phyloP scores from a whole-genome alignment of 1,140 invertebrate species.

The Dendrolimus kikuchii region DNA sequence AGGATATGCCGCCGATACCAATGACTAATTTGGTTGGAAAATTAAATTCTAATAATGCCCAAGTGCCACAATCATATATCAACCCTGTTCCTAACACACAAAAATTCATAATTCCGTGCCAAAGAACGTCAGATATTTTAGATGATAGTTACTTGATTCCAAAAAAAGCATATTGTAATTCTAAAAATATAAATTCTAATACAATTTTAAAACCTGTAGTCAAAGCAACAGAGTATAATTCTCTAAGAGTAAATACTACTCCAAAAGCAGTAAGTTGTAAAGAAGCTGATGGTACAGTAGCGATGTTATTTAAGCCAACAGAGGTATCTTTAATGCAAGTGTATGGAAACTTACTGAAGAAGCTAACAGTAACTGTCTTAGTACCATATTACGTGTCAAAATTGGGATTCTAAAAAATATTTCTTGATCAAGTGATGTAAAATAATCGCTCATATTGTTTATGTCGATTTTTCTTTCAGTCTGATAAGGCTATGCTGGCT shows the following conservation, averaged over 20 bases:
- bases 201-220: constrained; percentile 7
- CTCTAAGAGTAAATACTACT: constrained; percentile 3
- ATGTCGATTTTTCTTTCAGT: no score
- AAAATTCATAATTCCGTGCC: constrained; percentile 19
- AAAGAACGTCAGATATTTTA: constrained; percentile 19
- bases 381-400: constrained; percentile 23
- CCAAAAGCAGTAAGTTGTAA: constrained; percentile 6
- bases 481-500: no score
- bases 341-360: constrained; percentile 25
- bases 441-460: not conserved
- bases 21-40: not conserved
- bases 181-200: not conserved
- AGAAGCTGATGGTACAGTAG: constrained; percentile 13
- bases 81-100: constrained; percentile 1
- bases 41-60: not conserved
- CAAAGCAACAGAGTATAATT: constrained; percentile 8
- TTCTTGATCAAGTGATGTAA: not conserved
- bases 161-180: constrained; percentile 3
- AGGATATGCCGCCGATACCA: not conserved
- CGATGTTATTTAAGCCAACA: constrained; percentile 23
- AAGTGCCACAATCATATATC: constrained; percentile 1
- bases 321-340: constrained; percentile 19
- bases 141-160: constrained; percentile 8
- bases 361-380: constrained; percentile 21
- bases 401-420: constrained; percentile 7